Evolutionary conservation across 2,888 invertebrate species (phyloP), one percentile per base, ranked within the genome.

Genomic region (Drosophila ochracea): DNA sequence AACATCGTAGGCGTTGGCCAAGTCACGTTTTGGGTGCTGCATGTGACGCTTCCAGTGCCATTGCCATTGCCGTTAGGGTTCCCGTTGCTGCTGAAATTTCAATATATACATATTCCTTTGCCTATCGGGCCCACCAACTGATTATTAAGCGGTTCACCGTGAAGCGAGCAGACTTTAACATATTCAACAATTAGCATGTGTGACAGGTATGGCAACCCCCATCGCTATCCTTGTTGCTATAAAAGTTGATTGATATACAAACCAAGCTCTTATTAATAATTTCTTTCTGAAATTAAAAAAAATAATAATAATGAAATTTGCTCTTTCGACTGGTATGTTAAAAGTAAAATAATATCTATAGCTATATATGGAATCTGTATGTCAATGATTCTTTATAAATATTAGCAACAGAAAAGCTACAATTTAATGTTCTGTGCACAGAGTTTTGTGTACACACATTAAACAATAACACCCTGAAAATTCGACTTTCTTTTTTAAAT

Each of bases 11-110:
- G 75, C 69, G 73, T 82, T 82, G 80, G 75, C 72, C 80, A 83
- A 82, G 85, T 83, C 85, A 85, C 85, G 83, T 85, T 83, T 71
- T 65, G 55, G 58, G 47, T 39, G 37, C 31, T 53, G 59, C 61
- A 41, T 33, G 21, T 41, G 33, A 30, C 30, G 31, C 10, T 35
- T 19, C 58, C 50, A 33, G 9, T 60, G 37, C 60, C 33, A 16
- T 35, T 33, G 53, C 43, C 41, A 5, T 28, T 37, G 25, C 37
- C 19, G 49, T n/a, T 52, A 39, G 53, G 31, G 37, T 19, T 61
- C 5, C 21, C 10, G 4, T 21, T 47, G 43, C 7, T 21, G 13
- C 21, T 7, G n/a, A 41, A n/a, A n/a, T n/a, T 4, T 41, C 4
- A 41, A 41, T n/a, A 41, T n/a, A 41, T n/a, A 31, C 9, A 31